Conservation (phyloP, 92 coral and sea anemone genomes). For the Porites lobata region DNA sequence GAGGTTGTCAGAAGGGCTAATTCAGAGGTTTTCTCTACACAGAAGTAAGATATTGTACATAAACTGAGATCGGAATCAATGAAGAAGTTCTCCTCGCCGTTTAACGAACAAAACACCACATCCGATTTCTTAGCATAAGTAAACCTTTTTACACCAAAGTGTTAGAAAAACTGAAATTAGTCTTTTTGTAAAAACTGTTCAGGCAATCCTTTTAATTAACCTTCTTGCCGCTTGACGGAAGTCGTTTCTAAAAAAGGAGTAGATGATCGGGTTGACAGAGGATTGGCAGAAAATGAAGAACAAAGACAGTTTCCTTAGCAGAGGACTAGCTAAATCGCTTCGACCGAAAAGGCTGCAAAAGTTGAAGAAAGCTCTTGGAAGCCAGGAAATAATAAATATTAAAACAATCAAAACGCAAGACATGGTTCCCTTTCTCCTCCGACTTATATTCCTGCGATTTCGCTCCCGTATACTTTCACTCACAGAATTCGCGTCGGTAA, state of each 20-base stretch:
- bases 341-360: constrained; percentile 25
- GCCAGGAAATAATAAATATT: constrained; percentile 67
- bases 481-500: not conserved
- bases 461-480: not conserved
- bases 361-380: constrained; percentile 68
- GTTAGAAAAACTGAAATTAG: not conserved
- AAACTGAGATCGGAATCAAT: too few relatives aligned
- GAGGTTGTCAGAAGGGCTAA: too few relatives aligned
- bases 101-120: too few relatives aligned
- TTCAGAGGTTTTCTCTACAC: too few relatives aligned
- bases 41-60: too few relatives aligned
- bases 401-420: constrained; percentile 71
- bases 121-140: too few relatives aligned
- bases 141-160: constrained; percentile 1
- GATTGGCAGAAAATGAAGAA: constrained; percentile 74
- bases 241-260: constrained; percentile 70
- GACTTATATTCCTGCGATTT: constrained; percentile 2
- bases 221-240: constrained; percentile 75
- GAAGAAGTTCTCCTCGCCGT: too few relatives aligned
- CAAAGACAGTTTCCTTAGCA: constrained; percentile 66
- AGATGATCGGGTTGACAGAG: constrained; percentile 69
- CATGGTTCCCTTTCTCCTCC: constrained; percentile 47
- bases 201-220: constrained; percentile 7
- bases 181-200: not conserved
- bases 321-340: not conserved